Base-by-base conservation (phyloP, 2,888 invertebrate genomes). In the Loripinus fragilis region DNA sequence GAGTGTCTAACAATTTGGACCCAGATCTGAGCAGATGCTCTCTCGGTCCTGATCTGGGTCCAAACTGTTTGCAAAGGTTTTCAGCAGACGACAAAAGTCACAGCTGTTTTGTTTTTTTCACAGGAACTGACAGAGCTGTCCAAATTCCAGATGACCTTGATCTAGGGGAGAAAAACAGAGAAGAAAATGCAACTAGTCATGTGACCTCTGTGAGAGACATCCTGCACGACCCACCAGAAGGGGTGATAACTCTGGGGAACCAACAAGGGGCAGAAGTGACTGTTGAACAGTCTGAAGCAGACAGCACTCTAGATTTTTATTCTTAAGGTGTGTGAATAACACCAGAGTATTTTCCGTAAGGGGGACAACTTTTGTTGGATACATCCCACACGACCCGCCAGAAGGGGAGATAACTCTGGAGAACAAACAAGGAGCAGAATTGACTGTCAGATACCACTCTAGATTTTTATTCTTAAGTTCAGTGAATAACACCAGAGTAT, bases 111-210 rank as follows among this genome's bases (percentile, higher is more conserved):
- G 45, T 52, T 38, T 12, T 38, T 64, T 8, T 38, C 12, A 1
- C 65, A 83, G 83, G 80, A 7, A 83, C 80, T 15, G 83, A 78
- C 33, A 69, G 64, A 45, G 70, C 69, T 38, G 50, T 83, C 2
- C 69, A 76, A 67, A 84, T 84, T 28, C 80, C 81, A 15, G 84
- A 81, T 33, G 80, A 81, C 64, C 55, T 81, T 68, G 81, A 84
- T 67, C 77, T 80, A 42, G 48, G 48, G 5, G 68, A 52, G 25
- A 67, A 45, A 38, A 60, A 71, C 35, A 28, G 42, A 12, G 70
- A 68, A 10, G 38, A 67, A 33, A 45, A 12, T 52, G 73, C 55
- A 35, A 65, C 17, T 35, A n/a, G 67, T n/a, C 41, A 67, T 42
- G 33, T 60, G 60, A 60, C 60, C 7, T 50, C 68, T 35, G 42